Base-by-base conservation (phyloP, 2,113 vertebrate species). In the Sebastes schlegelii region DNA sequence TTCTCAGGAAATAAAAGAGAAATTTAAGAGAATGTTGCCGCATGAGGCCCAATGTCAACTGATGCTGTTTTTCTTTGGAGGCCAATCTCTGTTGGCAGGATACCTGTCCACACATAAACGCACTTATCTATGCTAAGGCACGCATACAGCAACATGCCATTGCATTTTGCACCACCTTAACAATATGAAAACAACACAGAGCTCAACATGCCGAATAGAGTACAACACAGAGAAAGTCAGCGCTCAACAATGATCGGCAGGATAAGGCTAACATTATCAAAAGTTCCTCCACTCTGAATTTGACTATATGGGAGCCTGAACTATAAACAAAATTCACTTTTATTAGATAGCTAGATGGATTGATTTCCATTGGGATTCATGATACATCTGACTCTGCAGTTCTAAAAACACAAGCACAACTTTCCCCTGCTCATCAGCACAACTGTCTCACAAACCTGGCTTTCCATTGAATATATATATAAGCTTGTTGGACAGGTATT, bases 351-450 rank as follows among this genome's bases (percentile, higher is more conserved):
- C 49, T 26, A 54, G 40, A 74, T 55, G 19, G 64, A 63, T 42
- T 13, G 16, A 43, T 23, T 54, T 52, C 11, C 62, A 40, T 2
- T 62, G 9, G n/a, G 5, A 63, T 71, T 75, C 57, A 70, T 80
- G n/a, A 64, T 68, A 62, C 12, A 42, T 40, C 60, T 52, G 57
- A 85, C 58, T 79, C 68, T 52, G 82, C 74, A 78, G 51, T 83
- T 77, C 40, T 43, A 2, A 57, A 34, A 67, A 51, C 52, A 73
- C 21, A 66, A 79, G 46, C 21, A 34, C 34, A 79, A 75, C 71
- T 65, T 80, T 62, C 14, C n/a, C 3, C 19, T 40, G 34, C 45
- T 64, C 77, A 76, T 80, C 77, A 85, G 76, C 82, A 84, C 55
- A 79, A 63, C 70, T 75, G 77, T 79, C 82, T 69, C 19, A 49